Percentiles rank a stretch among this genome's conserved stretches.
These are phyloP conservation scores for Callyntrura guangdongensis DNA, from an alignment of 2,888 invertebrate genomes.

Conservation along the genomic window DNA sequence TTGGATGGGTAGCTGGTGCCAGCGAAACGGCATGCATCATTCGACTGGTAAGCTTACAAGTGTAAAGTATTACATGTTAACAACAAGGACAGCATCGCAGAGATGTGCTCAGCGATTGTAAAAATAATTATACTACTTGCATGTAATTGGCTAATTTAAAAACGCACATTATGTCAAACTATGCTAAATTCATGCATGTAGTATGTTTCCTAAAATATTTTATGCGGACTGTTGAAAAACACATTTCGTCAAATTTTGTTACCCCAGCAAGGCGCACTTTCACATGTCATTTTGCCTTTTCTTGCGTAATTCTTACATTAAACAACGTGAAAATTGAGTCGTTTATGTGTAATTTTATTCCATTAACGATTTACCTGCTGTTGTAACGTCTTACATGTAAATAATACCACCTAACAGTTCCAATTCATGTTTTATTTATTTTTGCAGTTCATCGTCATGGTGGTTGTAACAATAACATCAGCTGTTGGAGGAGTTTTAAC, in stretches of 20 bases:
- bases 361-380: not conserved
- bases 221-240: not conserved
- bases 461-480: conserved; percentile 85
- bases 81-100: not conserved
- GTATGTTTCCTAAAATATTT: not conserved
- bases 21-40: conserved; percentile 85
- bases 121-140: not conserved
- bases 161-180: not conserved
- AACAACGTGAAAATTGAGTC: conserved; percentile 28
- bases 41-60: conserved; percentile 83
- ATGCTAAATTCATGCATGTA: not conserved
- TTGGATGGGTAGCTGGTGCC: conserved; percentile 85
- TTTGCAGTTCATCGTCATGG: conserved; percentile 85
- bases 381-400: not conserved
- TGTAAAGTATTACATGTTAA: not conserved
- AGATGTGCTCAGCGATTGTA: not conserved
- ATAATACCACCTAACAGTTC: conserved; percentile 1
- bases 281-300: conserved; percentile 28
- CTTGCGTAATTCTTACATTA: conserved; percentile 4
- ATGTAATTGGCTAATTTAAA: conserved; percentile 11
- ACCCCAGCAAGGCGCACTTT: not conserved
- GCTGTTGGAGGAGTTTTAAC: conserved; percentile 86
- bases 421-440: conserved; percentile 47
- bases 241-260: not conserved
- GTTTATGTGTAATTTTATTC: not conserved